These are phyloP conservation scores for Drosophila bifasciata DNA, from an alignment of 1,140 invertebrate genomes.

Conservation along the genomic window DNA sequence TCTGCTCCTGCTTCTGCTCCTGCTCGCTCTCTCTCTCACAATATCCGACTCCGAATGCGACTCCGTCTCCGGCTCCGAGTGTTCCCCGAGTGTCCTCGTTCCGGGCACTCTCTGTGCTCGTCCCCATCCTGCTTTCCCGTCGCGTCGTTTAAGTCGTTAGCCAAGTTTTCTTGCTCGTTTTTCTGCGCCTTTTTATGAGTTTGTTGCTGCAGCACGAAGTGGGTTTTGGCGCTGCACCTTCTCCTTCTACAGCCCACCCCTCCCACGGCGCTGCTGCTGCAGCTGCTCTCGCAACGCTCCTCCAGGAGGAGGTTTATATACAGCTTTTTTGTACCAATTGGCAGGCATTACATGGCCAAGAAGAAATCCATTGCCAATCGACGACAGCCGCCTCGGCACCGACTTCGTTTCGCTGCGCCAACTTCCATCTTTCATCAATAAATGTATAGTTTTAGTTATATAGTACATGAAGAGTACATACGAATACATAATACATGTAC, in stretches of 20 bases:
- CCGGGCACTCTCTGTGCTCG: slow-evolving; percentile 30
- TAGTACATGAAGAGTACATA: not conserved
- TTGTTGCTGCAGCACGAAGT: slow-evolving; percentile 66
- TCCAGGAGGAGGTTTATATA: slow-evolving; percentile 31
- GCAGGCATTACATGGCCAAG: slow-evolving; percentile 64
- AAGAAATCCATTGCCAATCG: slow-evolving; percentile 12
- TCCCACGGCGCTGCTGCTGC: slow-evolving; percentile 23
- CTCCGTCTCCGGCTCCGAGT: slow-evolving; percentile 11
- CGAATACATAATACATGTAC: not conserved
- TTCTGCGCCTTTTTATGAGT: slow-evolving; percentile 61
- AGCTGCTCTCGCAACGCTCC: slow-evolving; percentile 47
- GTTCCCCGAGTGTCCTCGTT: slow-evolving; percentile 47
- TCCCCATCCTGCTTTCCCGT: slow-evolving; percentile 19
- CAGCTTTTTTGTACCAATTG: slow-evolving; percentile 54
- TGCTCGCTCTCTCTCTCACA: not conserved
- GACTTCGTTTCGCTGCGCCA: slow-evolving; percentile 8
- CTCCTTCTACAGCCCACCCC: too few species aligned
- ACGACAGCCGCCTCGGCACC: slow-evolving; percentile 10
- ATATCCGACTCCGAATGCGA: slow-evolving; percentile 3
- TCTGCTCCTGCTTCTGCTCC: slow-evolving; percentile 26
- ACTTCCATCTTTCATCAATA: slow-evolving; percentile 6
- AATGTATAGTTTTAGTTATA: slow-evolving; percentile 4
- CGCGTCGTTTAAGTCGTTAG: slow-evolving; percentile 74
- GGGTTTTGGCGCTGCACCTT: not conserved
- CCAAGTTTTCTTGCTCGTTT: slow-evolving; percentile 73